Evolutionary conservation across 2,113 vertebrate species (phyloP).

Genomic region (Pangasianodon gigas): DNA sequence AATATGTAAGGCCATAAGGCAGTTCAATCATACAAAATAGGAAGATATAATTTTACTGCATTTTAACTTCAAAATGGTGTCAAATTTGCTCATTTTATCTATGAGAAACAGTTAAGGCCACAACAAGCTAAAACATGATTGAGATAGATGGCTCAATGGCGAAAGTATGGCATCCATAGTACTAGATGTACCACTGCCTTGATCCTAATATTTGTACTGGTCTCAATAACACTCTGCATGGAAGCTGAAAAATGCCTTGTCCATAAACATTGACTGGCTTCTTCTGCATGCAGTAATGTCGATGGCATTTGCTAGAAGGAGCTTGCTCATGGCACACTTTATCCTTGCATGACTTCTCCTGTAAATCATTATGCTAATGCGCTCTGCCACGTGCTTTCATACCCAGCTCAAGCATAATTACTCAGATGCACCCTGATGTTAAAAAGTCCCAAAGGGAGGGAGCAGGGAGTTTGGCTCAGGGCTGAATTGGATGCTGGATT

Average conservation of each 20-base stretch:
- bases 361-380: constrained; percentile 62
- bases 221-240: background rate
- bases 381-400: constrained; percentile 42
- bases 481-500: background rate
- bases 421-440: constrained; percentile 54
- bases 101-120: background rate
- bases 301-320: constrained; percentile 38
- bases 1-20: background rate
- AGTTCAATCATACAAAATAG: background rate
- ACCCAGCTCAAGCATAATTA: constrained; percentile 46
- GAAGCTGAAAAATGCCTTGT: constrained; percentile 16
- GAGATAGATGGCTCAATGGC: background rate
- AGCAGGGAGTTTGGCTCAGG: constrained; percentile 26
- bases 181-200: background rate
- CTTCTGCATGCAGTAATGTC: constrained; percentile 43
- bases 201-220: constrained; percentile 21
- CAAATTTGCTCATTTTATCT: background rate
- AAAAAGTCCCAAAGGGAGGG: constrained; percentile 34
- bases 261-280: constrained; percentile 36
- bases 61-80: background rate
- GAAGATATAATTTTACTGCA: background rate
- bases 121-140: background rate
- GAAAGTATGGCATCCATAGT: background rate
- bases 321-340: constrained; percentile 39
- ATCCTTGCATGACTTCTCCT: constrained; percentile 49